Base-by-base conservation (phyloP, 2,888 invertebrate genomes). In the Cremastobaeus sp. region DNA sequence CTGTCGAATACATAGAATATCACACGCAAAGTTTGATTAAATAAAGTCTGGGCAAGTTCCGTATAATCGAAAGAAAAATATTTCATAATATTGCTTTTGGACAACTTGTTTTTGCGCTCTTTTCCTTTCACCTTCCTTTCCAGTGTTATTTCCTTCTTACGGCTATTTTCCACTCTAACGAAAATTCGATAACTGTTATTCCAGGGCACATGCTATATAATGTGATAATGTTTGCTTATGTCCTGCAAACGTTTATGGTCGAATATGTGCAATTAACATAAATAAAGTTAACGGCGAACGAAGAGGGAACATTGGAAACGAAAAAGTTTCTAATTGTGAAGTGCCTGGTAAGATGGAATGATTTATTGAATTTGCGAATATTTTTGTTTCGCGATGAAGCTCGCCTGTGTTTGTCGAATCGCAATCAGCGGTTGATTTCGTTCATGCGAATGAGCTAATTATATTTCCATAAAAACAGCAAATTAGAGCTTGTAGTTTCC, bases 201-300 rank as follows among this genome's bases (percentile, higher is more conserved):
- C 28, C 39, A 39, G 17, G 25, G 48, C 48, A 39, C 17, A 30
- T 39, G 60, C 39, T 60, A 60, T 20, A 39, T 30, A 59, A 60
- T 30, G 39, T 18, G 35, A 48, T 28, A 39, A 59, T 35, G 47
- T 59, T 59, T 59, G 35, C n/a, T 2, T 12, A 14, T n/a, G 18
- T 18, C 30, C 20, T 12, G 32, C 39, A 15, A 32, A 5, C n/a
- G 25, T 25, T 34, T 45, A 17, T 9, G 35, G 14, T 21, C 15
- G 12, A 12, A 39, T n/a, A 15, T 45, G 30, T 50, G 17, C 20
- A 60, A 30, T 34, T 35, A 15, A 25, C 17, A 41, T 35, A 45
- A 64, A 52, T 21, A 39, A 52, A 21, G 30, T n/a, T n/a, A n/a
- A n/a, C n/a, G n/a, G n/a, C n/a, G n/a, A n/a, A n/a, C n/a, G n/a